A percentile compares a stretch with the other conserved stretches of the same genome.
phyloP scores from a whole-genome alignment of 2,888 invertebrate species.

The Vanessa cardui region DNA sequence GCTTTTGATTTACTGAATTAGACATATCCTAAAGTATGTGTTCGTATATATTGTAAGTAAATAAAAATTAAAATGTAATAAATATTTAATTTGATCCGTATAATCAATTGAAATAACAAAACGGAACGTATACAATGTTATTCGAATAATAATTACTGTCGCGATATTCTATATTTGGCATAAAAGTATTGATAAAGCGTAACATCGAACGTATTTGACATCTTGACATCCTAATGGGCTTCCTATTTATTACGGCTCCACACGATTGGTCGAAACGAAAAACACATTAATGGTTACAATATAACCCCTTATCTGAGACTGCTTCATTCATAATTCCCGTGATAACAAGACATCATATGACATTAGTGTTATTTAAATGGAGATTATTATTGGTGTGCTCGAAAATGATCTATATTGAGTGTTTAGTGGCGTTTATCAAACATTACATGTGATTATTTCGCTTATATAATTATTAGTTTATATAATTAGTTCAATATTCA shows the following conservation, averaged over 20 bases:
- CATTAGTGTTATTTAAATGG: conserved; percentile 42
- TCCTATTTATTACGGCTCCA: conserved; percentile 40
- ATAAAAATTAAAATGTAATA: too few species aligned
- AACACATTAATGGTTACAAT: conserved; percentile 40
- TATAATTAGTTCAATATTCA: background rate
- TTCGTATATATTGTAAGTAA: too few species aligned
- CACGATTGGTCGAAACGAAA: conserved; percentile 41
- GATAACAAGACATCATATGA: conserved; percentile 47
- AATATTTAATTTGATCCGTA: background rate
- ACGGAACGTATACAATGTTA: background rate
- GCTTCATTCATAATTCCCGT: conserved; percentile 54
- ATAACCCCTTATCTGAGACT: conserved; percentile 44
- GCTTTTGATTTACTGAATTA: too few species aligned
- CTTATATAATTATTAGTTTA: conserved; percentile 5
- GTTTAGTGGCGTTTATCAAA: conserved; percentile 11
- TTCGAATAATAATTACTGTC: background rate
- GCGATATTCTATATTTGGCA: conserved; percentile 25
- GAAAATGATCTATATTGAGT: conserved; percentile 23
- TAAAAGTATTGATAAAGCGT: conserved; percentile 29
- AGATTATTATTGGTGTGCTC: conserved; percentile 38
- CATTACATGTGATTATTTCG: conserved; percentile 7
- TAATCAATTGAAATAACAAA: background rate
- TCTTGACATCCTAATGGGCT: conserved; percentile 41
- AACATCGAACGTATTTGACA: conserved; percentile 33
- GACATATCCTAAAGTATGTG: too few species aligned